These are phyloP conservation scores for Aptenodytes forsteri DNA, from an alignment of 2,113 vertebrate genomes.

Conservation along the genomic window DNA sequence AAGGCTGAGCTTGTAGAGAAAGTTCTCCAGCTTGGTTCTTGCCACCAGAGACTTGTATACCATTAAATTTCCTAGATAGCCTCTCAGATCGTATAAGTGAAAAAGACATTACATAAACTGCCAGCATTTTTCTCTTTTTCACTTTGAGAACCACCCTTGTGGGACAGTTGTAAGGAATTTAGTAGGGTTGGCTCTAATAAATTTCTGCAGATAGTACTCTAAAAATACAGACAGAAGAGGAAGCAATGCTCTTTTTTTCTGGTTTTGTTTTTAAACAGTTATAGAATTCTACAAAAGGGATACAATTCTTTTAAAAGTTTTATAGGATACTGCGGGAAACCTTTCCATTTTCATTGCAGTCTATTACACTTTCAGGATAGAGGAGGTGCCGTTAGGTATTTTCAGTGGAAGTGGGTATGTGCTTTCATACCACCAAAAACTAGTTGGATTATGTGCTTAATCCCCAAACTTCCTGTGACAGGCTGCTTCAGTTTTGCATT, in stretches of 20 bases:
- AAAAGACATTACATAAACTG: slow-evolving; percentile 16
- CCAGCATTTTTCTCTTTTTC: slow-evolving; percentile 31
- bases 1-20: neutral
- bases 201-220: neutral
- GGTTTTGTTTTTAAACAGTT: neutral
- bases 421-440: neutral
- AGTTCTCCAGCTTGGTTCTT: slow-evolving; percentile 1
- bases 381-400: neutral
- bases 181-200: neutral
- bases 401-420: neutral
- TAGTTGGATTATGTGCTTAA: neutral
- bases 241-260: neutral
- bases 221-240: slow-evolving; percentile 1
- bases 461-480: neutral
- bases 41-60: neutral
- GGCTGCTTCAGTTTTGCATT: neutral
- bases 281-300: neutral
- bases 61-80: neutral
- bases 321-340: neutral
- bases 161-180: slow-evolving; percentile 32
- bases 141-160: slow-evolving; percentile 23
- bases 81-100: neutral
- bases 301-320: neutral
- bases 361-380: neutral
- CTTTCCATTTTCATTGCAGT: neutral